These are phyloP conservation scores for Malurus melanocephalus DNA, from an alignment of 2,113 vertebrate genomes.

Conservation along the genomic window DNA sequence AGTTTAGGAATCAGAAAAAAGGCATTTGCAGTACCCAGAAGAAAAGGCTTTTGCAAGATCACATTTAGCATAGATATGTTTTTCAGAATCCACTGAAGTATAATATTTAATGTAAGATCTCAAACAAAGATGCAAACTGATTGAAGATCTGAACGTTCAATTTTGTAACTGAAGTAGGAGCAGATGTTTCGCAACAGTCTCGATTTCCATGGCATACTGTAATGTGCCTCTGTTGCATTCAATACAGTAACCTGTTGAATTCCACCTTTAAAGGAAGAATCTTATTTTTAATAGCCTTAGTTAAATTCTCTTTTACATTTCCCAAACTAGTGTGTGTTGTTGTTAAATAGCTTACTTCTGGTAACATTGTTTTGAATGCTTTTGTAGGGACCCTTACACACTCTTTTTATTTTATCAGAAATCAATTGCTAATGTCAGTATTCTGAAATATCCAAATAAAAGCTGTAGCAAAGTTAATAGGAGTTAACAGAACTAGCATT, in stretches of 20 bases:
- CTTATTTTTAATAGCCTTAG: background rate
- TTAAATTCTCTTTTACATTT: background rate
- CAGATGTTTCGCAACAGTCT: background rate
- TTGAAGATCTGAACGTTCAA: background rate
- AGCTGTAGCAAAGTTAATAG: background rate
- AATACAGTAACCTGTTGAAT: background rate
- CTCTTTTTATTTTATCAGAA: background rate
- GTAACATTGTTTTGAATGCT: background rate
- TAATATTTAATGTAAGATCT: background rate
- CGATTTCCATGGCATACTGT: background rate
- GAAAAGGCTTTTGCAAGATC: background rate
- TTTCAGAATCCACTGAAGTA: background rate
- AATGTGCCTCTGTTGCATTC: background rate
- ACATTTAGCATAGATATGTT: accelerated
- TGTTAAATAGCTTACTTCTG: background rate
- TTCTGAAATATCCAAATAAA: background rate
- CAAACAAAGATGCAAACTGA: background rate
- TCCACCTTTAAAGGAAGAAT: background rate
- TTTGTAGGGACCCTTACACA: background rate
- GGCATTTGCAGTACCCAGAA: background rate
- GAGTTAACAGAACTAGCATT: background rate
- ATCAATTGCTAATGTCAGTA: background rate
- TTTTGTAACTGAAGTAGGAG: background rate
- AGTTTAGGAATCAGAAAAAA: background rate
- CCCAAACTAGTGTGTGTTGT: accelerated